Percentiles rank a stretch among this genome's conserved stretches.
phyloP scores from a whole-genome alignment of 1,140 invertebrate genomes.

The Drosophila tani region DNA sequence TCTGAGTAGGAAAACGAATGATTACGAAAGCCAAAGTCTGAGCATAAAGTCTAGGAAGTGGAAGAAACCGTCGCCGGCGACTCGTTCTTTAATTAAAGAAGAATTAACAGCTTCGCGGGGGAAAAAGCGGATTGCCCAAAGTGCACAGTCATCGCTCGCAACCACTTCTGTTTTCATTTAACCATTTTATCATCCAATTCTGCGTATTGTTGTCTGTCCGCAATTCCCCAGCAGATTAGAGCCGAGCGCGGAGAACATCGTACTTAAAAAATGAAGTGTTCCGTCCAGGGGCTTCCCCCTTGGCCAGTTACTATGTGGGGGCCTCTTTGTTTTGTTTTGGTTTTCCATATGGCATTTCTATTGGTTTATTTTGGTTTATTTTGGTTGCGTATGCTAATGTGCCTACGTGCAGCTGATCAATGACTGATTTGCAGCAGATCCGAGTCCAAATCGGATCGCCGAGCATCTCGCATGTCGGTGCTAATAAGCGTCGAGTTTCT shows the following conservation, averaged over 20 bases:
- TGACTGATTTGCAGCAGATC: slow-evolving; percentile 43
- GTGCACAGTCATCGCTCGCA: slow-evolving; percentile 55
- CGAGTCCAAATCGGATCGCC: slow-evolving; percentile 8
- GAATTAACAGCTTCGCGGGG: slow-evolving; percentile 73
- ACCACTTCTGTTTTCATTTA: slow-evolving; percentile 62
- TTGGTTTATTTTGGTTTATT: slow-evolving; percentile 13
- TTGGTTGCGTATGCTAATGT: slow-evolving; percentile 30
- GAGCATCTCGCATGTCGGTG: slow-evolving; percentile 36
- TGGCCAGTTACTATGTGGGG: neutral
- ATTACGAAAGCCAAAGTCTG: slow-evolving; percentile 51
- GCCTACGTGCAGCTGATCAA: slow-evolving; percentile 47
- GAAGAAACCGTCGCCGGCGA: slow-evolving; percentile 40
- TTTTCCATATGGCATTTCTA: slow-evolving; percentile 5
- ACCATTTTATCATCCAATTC: slow-evolving; percentile 59
- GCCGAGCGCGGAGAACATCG: slow-evolving; percentile 18
- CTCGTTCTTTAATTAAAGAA: slow-evolving; percentile 77
- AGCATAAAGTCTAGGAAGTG: slow-evolving; percentile 67
- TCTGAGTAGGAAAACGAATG: slow-evolving; percentile 4
- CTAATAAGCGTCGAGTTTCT: slow-evolving; percentile 26
- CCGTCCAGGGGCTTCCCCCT: slow-evolving; percentile 40
- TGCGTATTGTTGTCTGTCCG: slow-evolving; percentile 29
- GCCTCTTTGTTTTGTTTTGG: slow-evolving; percentile 38
- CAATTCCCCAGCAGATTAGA: slow-evolving; percentile 33
- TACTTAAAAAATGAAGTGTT: slow-evolving; percentile 37
- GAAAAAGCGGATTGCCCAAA: slow-evolving; percentile 66